Evolutionary conservation across 2,797 vertebrate species (phyloP), one percentile per base, ranked within the genome.

Genomic region (Alcedo quadribrachys): DNA sequence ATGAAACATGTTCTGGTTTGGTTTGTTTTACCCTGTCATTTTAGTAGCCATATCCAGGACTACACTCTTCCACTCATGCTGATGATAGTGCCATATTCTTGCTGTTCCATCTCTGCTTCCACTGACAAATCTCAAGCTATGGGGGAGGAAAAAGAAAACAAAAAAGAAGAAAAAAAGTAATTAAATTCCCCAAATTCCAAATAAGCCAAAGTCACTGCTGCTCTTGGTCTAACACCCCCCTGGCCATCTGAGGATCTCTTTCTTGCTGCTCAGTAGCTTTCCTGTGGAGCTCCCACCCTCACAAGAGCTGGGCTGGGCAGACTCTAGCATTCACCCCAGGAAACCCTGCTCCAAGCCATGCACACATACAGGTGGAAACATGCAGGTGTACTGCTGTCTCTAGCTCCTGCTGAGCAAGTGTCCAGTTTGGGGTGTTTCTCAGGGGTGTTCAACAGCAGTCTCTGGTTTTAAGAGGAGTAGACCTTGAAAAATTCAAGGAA

Each of bases 71-170:
- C 99, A 99, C 18, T 99, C 99, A 51, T 99, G 99, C 89, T 99
- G 98, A 94, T 99, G 98, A 96, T 99, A 99, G 35, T 98, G 98
- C 99, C 99, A 99, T 87, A 99, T 98, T 93, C 98, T 98, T 74
- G 98, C 99, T n/a, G 99, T 99, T 90, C 99, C 99, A 62, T 99
- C 99, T 79, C 99, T 98, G 97, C 99, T 99, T 91, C 99, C 99
- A 60, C 99, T 99, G 96, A 99, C 99, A 97, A 99, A 99, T 95
- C 98, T 98, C 92, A 99, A 97, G 67, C 98, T 98, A 79, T 17
- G 69, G 78, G 55, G 12, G 14, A 10, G 15, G 20, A 22, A 81
- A 10, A 28, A 53, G 11, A 46, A 46, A 25, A 48, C 24, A 14
- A 51, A 30, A 53, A 17, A 24, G 21, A 11, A 2, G 16, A 42